Evolutionary conservation across 2,888 invertebrate species (phyloP).

Genomic region (Muschampia plurimacula): DNA sequence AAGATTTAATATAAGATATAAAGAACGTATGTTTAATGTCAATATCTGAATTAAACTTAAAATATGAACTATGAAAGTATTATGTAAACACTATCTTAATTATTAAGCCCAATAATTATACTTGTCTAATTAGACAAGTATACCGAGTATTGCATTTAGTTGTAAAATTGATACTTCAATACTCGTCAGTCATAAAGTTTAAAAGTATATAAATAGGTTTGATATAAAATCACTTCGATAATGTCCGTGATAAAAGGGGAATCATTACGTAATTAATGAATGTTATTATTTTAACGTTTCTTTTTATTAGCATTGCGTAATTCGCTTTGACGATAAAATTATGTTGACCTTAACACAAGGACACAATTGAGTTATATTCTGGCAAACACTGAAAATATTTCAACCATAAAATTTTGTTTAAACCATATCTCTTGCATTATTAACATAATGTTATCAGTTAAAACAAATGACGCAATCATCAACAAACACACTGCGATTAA

Average conservation of each 20-base stretch:
- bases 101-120: neutral
- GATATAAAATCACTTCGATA: slow-evolving; percentile 19
- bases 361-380: slow-evolving; percentile 1
- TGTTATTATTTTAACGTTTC: slow-evolving; percentile 16
- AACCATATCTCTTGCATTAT: neutral
- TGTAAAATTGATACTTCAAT: slow-evolving; percentile 4
- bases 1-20: too few relatives aligned
- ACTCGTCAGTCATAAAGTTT: neutral
- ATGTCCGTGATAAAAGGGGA: slow-evolving; percentile 22
- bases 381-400: slow-evolving; percentile 4
- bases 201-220: neutral
- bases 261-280: slow-evolving; percentile 18
- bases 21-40: too few relatives aligned
- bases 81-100: neutral
- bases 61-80: too few relatives aligned
- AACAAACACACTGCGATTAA: neutral
- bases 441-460: neutral
- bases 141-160: neutral
- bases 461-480: neutral
- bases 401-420: neutral
- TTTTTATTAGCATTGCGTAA: slow-evolving; percentile 34
- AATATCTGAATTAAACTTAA: too few relatives aligned
- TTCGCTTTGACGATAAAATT: slow-evolving; percentile 27
- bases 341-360: slow-evolving; percentile 29
- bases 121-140: neutral